Conservation (phyloP, 2,888 invertebrate genomes). For the Plebejus anna region DNA sequence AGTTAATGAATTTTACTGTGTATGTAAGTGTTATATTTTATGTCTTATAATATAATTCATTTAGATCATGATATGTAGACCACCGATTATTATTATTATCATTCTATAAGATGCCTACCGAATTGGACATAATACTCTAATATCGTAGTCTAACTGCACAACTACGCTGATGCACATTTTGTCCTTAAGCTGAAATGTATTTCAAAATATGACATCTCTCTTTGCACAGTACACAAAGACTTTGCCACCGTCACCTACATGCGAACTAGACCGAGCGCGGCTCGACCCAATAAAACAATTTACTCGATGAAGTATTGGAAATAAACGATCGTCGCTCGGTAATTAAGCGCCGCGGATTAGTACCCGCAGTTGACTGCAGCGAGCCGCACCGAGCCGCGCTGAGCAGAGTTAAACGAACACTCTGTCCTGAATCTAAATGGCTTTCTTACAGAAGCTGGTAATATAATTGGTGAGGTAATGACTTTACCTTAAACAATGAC, state of each 20-base stretch:
- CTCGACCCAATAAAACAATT: conserved; percentile 17
- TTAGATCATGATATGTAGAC: neutral
- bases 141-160: too few species aligned
- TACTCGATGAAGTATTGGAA: conserved; percentile 1
- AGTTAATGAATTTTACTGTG: neutral
- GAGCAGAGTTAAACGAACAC: too few species aligned
- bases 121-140: too few species aligned
- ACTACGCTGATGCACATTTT: neutral
- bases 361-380: neutral
- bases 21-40: too few species aligned
- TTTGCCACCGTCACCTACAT: neutral
- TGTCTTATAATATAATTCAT: neutral
- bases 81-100: too few species aligned
- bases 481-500: too few species aligned
- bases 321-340: conserved; percentile 1
- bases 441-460: neutral
- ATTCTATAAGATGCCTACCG: too few species aligned
- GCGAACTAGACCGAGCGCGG: neutral
- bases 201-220: neutral
- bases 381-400: neutral
- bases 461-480: neutral
- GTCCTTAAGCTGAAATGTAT: neutral
- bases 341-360: neutral
- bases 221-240: neutral
- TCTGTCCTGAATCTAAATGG: too few species aligned